Evolutionary conservation across 37 sponge, comb jelly and placozoan species (phyloP), one percentile per base, ranked within the genome.

Genomic region (Cliona cf. orientalis): DNA sequence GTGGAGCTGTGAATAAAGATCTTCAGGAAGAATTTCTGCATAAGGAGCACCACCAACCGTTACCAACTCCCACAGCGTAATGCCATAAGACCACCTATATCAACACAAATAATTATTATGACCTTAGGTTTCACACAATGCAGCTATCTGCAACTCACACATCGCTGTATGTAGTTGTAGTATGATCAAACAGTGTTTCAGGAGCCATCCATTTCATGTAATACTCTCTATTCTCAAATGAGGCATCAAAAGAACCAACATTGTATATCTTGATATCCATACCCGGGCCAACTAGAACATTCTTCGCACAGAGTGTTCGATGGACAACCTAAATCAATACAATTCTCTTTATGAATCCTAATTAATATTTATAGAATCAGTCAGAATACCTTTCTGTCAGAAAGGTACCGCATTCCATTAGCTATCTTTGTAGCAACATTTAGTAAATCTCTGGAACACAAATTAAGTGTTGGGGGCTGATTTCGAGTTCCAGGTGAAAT

Each of bases 21-120:
- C 69, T 21, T 74, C 79, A 14, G 78, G 72, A 12, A 58, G 42
- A 19, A 84, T 69, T 14, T 84, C 82, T 4, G 42, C 44, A 75
- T 87, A 87, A 29, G 92, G 92, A 11, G 80, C 75, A 19, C 88
- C 92, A 9, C 92, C 92, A 1, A 92, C 46, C 17, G 92, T 92
- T 36, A 92, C 85, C 45, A 92, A 46, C 62, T 92, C 92, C 92
- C 92, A 92, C 58, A 87, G 66, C 3, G 84, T 74, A 11, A 92
- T 85, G 19, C 88, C 92, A 92, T 80, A 90, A 1, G 90, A 79
- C 90, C 90, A 84, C 32, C 89, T 89, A 57, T 2, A 29, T 2
- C 4, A 42, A n/a, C 7, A 61, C 22, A n/a, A 9, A 12, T 6
- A 25, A 28, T 22, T n/a, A 61, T 6, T 61, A 59, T 59, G 60